A percentile compares a stretch with the other conserved stretches of the same genome.
Conservation (phyloP, 2,888 invertebrate species). For the Abrostola triplasia region DNA sequence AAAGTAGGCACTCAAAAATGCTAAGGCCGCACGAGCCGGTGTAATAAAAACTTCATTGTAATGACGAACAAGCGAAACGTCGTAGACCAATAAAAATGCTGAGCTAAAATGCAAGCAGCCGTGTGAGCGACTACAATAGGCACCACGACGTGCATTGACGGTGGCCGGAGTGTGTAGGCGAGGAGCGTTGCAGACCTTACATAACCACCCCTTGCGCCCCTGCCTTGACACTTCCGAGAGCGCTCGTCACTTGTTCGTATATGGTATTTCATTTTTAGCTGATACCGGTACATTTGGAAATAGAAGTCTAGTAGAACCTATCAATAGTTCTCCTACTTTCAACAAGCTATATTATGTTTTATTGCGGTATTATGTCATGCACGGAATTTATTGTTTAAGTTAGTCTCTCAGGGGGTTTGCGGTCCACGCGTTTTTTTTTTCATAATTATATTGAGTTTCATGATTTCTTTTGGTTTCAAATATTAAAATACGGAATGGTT, state of each 20-base stretch:
- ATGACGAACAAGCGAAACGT: slow-evolving; percentile 53
- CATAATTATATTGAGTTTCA: not conserved
- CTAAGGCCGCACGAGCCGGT: slow-evolving; percentile 34
- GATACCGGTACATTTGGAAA: slow-evolving; percentile 30
- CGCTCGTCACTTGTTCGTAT: slow-evolving; percentile 52
- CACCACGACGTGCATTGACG: slow-evolving; percentile 64
- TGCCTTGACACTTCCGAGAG: slow-evolving; percentile 74
- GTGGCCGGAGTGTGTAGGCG: slow-evolving; percentile 49
- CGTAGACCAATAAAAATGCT: slow-evolving; percentile 63
- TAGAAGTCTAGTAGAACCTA: slow-evolving; percentile 18
- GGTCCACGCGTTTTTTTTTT: not conserved
- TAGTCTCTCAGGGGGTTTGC: not conserved
- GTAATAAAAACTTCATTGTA: slow-evolving; percentile 62
- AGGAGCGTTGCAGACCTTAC: slow-evolving; percentile 72
- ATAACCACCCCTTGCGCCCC: slow-evolving; percentile 67
- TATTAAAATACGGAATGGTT: not conserved
- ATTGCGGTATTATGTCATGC: slow-evolving; percentile 4
- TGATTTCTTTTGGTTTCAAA: slow-evolving; percentile 1
- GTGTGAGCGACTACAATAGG: slow-evolving; percentile 69
- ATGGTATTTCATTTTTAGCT: slow-evolving; percentile 48
- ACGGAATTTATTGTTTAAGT: slow-evolving; percentile 8
- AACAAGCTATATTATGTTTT: slow-evolving; percentile 13
- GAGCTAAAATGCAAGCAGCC: slow-evolving; percentile 70
- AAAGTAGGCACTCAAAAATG: slow-evolving; percentile 31
- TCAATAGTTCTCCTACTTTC: slow-evolving; percentile 13